Evolutionary conservation across 2,113 vertebrate genomes (phyloP).

Genomic region (Coreoperca whiteheadi): DNA sequence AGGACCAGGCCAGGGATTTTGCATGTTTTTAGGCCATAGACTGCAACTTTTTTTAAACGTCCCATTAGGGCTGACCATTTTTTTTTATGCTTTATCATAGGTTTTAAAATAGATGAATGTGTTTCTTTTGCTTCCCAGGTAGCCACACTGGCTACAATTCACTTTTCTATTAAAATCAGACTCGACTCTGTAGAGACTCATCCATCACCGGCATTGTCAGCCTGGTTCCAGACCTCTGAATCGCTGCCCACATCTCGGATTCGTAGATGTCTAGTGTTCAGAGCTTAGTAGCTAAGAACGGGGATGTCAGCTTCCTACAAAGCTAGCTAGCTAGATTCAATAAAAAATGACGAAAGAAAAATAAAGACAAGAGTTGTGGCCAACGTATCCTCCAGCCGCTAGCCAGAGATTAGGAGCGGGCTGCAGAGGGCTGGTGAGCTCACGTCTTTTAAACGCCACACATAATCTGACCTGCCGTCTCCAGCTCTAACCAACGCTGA

Average conservation of each 20-base stretch:
- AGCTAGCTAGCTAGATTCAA: neutral
- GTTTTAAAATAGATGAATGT: neutral
- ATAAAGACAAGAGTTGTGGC: neutral
- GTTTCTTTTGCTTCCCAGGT: neutral
- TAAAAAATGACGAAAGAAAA: neutral
- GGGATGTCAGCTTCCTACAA: neutral
- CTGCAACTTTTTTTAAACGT: neutral
- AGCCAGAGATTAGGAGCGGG: no score
- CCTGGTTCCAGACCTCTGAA: no score
- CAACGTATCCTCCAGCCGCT: no score
- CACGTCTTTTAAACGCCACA: no score
- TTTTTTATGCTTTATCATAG: neutral
- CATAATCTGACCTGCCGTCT: no score
- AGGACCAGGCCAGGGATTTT: rapidly evolving
- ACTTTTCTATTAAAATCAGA: neutral
- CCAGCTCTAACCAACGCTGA: no score
- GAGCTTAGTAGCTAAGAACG: neutral
- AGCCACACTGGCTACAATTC: no score
- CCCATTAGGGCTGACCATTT: neutral
- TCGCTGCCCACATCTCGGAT: no score
- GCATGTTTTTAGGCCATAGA: neutral
- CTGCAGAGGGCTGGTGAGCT: no score
- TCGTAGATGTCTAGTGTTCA: neutral
- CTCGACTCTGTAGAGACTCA: neutral
- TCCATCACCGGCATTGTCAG: no score